These are phyloP conservation scores for Orthonyx spaldingii DNA, from an alignment of 2,113 vertebrate species.

Conservation along the genomic window DNA sequence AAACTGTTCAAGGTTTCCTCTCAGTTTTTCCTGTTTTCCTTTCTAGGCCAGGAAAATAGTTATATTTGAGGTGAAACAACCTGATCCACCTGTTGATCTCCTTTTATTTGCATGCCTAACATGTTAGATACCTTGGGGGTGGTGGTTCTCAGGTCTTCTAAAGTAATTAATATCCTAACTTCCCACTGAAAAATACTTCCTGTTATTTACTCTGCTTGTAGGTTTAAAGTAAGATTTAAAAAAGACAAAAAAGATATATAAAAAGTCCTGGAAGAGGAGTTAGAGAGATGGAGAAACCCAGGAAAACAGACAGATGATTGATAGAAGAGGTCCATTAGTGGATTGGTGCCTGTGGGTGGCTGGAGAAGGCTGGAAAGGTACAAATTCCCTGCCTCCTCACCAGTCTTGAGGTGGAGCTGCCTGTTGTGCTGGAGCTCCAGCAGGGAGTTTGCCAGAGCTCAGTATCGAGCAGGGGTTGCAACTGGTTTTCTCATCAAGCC, in stretches of 20 bases:
- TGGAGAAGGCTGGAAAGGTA: not conserved
- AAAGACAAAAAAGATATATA: not conserved
- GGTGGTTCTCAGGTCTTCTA: not conserved
- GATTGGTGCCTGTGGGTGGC: not conserved
- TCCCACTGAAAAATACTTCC: not conserved
- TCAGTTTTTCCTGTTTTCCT: not conserved
- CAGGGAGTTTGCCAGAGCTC: not conserved
- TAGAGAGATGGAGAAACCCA: not conserved
- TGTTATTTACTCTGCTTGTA: not conserved
- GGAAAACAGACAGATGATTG: not conserved
- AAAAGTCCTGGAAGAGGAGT: not conserved
- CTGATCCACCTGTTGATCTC: not conserved
- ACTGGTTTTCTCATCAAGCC: not conserved
- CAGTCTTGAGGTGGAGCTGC: not conserved
- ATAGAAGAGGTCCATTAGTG: not conserved
- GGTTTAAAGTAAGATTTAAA: not conserved
- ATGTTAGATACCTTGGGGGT: not conserved
- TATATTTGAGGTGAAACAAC: not conserved
- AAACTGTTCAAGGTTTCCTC: not conserved
- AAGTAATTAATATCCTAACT: not conserved
- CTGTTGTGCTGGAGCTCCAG: not conserved
- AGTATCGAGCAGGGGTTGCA: not conserved
- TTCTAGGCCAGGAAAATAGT: not conserved
- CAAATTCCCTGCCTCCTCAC: not conserved
- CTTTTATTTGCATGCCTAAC: not conserved